Evolutionary conservation across 1,140 invertebrate genomes (phyloP), one percentile per base, ranked within the genome.

Genomic region (Thalassaphorura encarpata): DNA sequence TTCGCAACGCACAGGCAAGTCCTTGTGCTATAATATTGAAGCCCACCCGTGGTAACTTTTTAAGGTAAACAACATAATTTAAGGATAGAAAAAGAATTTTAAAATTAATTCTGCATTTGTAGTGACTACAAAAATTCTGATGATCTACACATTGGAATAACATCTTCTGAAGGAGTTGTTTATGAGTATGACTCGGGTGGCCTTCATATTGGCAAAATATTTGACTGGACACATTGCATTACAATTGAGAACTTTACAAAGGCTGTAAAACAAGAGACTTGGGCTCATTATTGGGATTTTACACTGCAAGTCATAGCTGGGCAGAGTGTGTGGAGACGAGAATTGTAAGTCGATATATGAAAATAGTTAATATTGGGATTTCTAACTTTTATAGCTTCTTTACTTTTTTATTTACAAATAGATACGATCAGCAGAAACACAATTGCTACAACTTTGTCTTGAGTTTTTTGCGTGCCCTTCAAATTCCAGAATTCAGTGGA

Each of bases 361-460:
- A 23, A 13, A 2, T 45, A 45, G 18, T 47, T 39, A 26, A 15
- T 27, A 36, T 24, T 27, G 2, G 11, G 19, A 26, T 46, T 47
- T 31, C 41, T 49, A 36, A n/a, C 15, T 1, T 33, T 21, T 15
- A 29, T 33, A 48, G 26, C 26, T 21, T 24, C 46, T 21, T 48
- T 50, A 47, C 15, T 61, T 18, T 41, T 45, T 18, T 1, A 26
- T 36, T 43, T 45, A 19, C 28, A 46, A 50, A 41, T 60, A 76
- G 74, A 55, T 88, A 88, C 67, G 76, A 81, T 66, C 83, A 85
- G 73, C 77, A 80, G 42, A 76, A 74, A 40, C 78, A 83, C 69
- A 88, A 87, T 69, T 88, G 85, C 67, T 88, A 87, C 65, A 82
- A 80, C 28, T 88, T 87, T 73, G 84, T 87, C 2, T 69, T 88